Base-by-base conservation (phyloP, 2,113 vertebrate species). In the Nycticorax nycticorax region DNA sequence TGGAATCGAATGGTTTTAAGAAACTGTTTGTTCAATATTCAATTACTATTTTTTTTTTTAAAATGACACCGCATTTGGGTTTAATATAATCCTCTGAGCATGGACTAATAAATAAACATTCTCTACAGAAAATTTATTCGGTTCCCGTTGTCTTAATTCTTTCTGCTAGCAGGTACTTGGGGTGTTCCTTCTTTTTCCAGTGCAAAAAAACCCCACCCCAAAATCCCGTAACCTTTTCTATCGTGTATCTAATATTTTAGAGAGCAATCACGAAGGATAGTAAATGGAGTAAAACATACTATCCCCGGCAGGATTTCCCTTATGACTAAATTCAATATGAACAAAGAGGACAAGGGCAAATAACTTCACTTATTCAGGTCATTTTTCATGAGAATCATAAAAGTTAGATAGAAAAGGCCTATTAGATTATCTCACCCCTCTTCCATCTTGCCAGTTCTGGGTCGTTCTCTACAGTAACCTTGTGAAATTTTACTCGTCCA, bases 271-370 rank as follows among this genome's bases (percentile, higher is more conserved):
- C 76, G 72, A 64, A 75, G 92, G 76, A 41, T 9, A 55, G 86
- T 64, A 85, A 96, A 88, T 93, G n/a, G 91, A 93, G 73, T 89
- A 72, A 93, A 95, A 75, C 77, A 41, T 47, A 16, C 89, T 85
- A 2, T 81, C 88, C 94, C 72, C 94, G 95, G 88, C 80, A 85
- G 86, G 83, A 91, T 92, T 92, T 95, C 95, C 94, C 94, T 92
- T 63, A 56, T 89, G 94, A 93, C 84, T 95, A 53, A 89, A 95
- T 92, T 88, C 86, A 69, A 33, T 85, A 78, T 76, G 91, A 97
- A 79, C 86, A 95, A 92, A 91, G 91, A 94, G 96, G 95, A 93
- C 95, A 94, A 97, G 96, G 96, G 96, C 97, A 96, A 95, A 95
- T 84, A 97, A 93, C 94, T 92, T 91, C 92, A 91, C 76, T 94